Evolutionary conservation across 2,113 vertebrate species (phyloP).

Genomic region (Riparia riparia): DNA sequence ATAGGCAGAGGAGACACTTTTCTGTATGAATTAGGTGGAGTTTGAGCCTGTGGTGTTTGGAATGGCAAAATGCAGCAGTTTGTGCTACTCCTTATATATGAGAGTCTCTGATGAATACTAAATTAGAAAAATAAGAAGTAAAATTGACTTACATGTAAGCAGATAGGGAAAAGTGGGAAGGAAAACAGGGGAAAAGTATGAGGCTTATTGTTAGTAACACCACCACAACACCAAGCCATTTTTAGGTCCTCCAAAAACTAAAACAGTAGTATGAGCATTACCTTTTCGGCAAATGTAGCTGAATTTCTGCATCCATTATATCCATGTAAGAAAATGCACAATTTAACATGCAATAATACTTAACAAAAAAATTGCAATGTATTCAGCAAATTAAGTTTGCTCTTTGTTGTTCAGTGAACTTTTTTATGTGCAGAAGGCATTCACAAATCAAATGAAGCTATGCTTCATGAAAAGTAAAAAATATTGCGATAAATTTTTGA

Average conservation of each 20-base stretch:
- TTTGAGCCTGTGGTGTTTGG: not conserved
- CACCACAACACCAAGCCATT: not conserved
- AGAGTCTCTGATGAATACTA: not conserved
- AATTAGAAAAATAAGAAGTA: not conserved
- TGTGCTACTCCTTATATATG: not conserved
- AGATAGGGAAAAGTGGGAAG: not conserved
- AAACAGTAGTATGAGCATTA: not conserved
- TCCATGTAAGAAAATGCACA: not conserved
- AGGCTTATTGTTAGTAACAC: not conserved
- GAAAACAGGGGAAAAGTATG: not conserved
- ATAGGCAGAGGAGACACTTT: not conserved
- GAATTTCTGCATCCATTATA: constrained; percentile 1
- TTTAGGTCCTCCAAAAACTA: not conserved
- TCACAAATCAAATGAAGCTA: not conserved
- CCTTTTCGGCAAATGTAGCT: not conserved
- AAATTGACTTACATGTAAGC: not conserved
- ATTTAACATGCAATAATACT: not conserved
- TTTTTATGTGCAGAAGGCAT: not conserved
- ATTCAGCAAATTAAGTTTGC: not conserved
- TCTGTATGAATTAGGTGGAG: not conserved
- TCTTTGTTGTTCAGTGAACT: not conserved
- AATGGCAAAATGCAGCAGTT: not conserved
- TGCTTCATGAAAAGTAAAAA: constrained; percentile 36
- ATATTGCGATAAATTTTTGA: constrained; percentile 43
- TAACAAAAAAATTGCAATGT: not conserved